Evolutionary conservation across 1,140 invertebrate species (phyloP).

Genomic region (Melanaphis sacchari): DNA sequence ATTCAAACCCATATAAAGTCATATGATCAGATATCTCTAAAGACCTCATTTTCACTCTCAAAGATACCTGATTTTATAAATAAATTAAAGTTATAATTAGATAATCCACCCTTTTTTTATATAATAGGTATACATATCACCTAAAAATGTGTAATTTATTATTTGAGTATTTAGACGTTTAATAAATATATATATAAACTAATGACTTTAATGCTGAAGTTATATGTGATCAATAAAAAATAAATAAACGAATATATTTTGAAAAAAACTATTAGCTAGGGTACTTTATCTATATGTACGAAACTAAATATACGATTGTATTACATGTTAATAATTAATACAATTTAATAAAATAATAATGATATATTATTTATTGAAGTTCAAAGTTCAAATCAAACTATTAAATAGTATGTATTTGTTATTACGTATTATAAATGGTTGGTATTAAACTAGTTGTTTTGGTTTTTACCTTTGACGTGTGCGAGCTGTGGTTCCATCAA

Average conservation of each 20-base stretch:
- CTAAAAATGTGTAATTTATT: too few species aligned
- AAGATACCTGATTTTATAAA: neutral
- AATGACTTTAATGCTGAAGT: neutral
- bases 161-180: too few species aligned
- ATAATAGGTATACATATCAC: neutral
- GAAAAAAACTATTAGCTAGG: neutral
- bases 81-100: neutral
- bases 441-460: conserved; percentile 1
- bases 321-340: neutral
- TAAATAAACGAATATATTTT: neutral
- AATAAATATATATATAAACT: neutral
- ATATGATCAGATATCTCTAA: neutral
- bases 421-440: neutral
- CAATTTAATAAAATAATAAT: neutral
- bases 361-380: neutral
- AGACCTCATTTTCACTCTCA: neutral
- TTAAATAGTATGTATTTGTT: neutral
- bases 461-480: conserved; percentile 60
- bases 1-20: neutral
- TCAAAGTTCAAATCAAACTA: conserved; percentile 23
- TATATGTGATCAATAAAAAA: neutral
- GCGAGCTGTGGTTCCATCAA: conserved; percentile 59
- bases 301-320: neutral
- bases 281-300: neutral
- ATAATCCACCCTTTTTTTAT: neutral